Conservation (phyloP, 1,140 invertebrate species). For the Drosophila bifasciata region DNA sequence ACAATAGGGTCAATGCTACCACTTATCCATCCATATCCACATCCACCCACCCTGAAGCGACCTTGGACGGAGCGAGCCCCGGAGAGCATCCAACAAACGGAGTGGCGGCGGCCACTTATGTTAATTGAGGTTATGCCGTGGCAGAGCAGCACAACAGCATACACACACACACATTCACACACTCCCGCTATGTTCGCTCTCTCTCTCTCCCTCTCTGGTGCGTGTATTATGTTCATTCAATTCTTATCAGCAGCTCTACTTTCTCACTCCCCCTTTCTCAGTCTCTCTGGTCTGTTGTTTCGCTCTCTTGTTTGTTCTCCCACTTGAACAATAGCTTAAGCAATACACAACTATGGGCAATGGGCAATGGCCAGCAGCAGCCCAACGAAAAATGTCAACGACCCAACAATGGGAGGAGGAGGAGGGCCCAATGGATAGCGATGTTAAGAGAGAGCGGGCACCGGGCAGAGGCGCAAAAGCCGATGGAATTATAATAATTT, state of each 20-base stretch:
- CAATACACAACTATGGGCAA: constrained; percentile 52
- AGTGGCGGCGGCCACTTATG: constrained; percentile 27
- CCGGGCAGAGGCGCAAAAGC: constrained; percentile 31
- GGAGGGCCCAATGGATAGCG: constrained; percentile 19
- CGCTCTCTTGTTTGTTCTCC: neutral
- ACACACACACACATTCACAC: neutral
- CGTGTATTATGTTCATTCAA: constrained; percentile 3
- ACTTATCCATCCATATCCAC: neutral
- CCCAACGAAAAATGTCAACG: constrained; percentile 75
- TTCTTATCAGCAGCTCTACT: constrained; percentile 27
- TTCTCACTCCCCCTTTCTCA: constrained; percentile 4
- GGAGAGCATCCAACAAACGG: neutral
- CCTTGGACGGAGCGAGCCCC: constrained; percentile 15
- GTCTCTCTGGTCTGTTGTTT: neutral
- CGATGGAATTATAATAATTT: constrained; percentile 78
- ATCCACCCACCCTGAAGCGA: constrained; percentile 5
- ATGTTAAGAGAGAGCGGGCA: constrained; percentile 4
- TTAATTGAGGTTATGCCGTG: constrained; percentile 30
- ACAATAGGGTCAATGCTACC: constrained; percentile 44
- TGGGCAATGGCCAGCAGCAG: constrained; percentile 21
- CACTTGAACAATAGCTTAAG: constrained; percentile 54
- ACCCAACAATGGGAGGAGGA: constrained; percentile 44
- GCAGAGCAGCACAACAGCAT: constrained; percentile 13
- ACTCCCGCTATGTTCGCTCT: neutral
- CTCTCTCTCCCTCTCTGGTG: neutral